A percentile compares a stretch with the other conserved stretches of the same genome.
phyloP scores from a whole-genome alignment of 2,113 vertebrate species.

The Anas platyrhynchos region DNA sequence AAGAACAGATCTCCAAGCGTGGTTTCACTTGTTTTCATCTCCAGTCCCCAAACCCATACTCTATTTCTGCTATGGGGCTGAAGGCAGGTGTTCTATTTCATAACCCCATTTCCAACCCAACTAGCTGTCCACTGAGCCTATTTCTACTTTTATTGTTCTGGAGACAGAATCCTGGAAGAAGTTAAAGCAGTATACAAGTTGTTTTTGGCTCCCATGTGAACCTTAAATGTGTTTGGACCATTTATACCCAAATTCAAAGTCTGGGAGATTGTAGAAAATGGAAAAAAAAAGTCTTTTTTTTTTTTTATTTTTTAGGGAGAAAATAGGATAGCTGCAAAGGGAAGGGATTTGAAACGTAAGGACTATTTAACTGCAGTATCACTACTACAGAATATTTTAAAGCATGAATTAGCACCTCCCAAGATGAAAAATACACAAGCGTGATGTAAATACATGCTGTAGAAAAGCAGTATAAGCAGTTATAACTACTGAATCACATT shows the following conservation, averaged over 20 bases:
- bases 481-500: neutral
- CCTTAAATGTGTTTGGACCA: neutral
- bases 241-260: neutral
- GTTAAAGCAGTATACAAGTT: neutral
- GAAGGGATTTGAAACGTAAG: neutral
- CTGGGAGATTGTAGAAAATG: neutral
- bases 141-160: neutral
- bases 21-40: neutral
- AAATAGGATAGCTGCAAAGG: neutral
- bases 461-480: neutral
- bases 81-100: neutral
- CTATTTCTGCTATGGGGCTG: neutral
- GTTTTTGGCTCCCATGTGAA: neutral
- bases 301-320: neutral
- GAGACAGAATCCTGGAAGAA: neutral
- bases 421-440: neutral
- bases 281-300: neutral
- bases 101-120: neutral
- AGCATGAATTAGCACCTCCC: neutral
- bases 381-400: neutral
- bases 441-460: neutral
- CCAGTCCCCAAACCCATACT: neutral
- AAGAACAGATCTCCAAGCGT: neutral
- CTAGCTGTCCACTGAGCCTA: fast-evolving
- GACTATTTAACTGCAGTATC: neutral